Conservation (phyloP, 2,888 invertebrate species). For the Drosophila buzzatii region DNA sequence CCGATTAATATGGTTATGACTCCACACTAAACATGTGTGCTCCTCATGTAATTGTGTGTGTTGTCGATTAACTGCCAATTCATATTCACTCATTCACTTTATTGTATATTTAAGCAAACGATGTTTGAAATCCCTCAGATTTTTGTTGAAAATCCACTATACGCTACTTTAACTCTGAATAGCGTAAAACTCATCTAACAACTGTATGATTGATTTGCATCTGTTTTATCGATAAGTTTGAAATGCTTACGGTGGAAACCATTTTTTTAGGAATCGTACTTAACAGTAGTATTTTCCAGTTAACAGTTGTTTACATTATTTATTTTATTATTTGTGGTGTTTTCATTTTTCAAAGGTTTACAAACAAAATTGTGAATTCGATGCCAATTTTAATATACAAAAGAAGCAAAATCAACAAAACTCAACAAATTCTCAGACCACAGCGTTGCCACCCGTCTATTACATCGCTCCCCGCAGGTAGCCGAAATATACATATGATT, state of each 20-base stretch:
- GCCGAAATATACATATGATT: background rate
- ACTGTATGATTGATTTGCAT: background rate
- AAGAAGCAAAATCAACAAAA: background rate
- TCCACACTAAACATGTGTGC: slow-evolving; percentile 15
- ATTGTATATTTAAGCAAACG: background rate
- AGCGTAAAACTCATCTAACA: background rate
- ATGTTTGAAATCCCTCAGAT: background rate
- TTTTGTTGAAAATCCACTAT: background rate
- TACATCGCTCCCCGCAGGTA: background rate
- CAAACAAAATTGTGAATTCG: background rate
- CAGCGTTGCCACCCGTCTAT: slow-evolving; percentile 19
- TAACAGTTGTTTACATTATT: slow-evolving; percentile 11
- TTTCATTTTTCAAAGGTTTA: background rate
- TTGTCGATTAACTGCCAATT: background rate
- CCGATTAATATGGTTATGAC: background rate
- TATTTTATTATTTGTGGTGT: background rate
- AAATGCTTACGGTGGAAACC: background rate
- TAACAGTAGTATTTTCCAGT: background rate
- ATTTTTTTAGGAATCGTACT: background rate
- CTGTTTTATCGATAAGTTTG: background rate
- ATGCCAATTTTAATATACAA: no score
- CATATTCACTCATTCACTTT: no score
- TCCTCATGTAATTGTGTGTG: background rate
- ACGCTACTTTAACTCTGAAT: background rate
- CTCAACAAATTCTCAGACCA: background rate